Evolutionary conservation across 2,888 invertebrate genomes (phyloP), one percentile per base, ranked within the genome.

Genomic region (Anodontia alba): DNA sequence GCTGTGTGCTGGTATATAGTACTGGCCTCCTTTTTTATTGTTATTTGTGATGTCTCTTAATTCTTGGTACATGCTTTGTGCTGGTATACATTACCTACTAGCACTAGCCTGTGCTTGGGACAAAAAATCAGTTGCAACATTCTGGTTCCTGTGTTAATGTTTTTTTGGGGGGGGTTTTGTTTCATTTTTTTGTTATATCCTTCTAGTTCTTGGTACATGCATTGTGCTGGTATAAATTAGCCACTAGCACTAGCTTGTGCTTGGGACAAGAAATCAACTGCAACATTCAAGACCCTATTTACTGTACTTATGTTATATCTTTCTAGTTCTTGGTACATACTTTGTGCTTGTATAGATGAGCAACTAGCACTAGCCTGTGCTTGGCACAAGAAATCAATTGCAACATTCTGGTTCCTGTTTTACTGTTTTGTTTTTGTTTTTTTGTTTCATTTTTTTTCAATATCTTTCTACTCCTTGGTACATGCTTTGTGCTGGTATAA

Each of bases 31-130:
- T n/a, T n/a, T n/a, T n/a, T n/a, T n/a, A n/a, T n/a, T n/a, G n/a
- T n/a, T n/a, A n/a, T n/a, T n/a, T n/a, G n/a, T n/a, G n/a, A n/a
- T n/a, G n/a, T n/a, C n/a, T n/a, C n/a, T n/a, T 20, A 66, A 33
- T 75, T 36, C 75, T 67, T 66, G 66, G 67, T 29, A 46, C 31
- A 62, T 66, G 2, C 46, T 73, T 29, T 62, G 73, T 73, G 73
- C 73, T 73, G 57, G 46, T 51, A 31, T 67, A 20, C 7, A n/a
- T 36, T 26, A 29, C 20, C 1, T 23, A 74, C 67, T 49, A 74
- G 67, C 74, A 67, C 67, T 49, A 49, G 74, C 49, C 46, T 74
- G 66, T 74, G 69, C 75, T 75, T 75, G 51, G 62, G 73, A 73
- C 66, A 33, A 46, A n/a, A 15, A 57, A 42, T n/a, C n/a, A n/a